Percentiles rank a stretch among this genome's conserved stretches.
Evolutionary conservation across 1,140 invertebrate species (phyloP).

Genomic region (Formica selysi): DNA sequence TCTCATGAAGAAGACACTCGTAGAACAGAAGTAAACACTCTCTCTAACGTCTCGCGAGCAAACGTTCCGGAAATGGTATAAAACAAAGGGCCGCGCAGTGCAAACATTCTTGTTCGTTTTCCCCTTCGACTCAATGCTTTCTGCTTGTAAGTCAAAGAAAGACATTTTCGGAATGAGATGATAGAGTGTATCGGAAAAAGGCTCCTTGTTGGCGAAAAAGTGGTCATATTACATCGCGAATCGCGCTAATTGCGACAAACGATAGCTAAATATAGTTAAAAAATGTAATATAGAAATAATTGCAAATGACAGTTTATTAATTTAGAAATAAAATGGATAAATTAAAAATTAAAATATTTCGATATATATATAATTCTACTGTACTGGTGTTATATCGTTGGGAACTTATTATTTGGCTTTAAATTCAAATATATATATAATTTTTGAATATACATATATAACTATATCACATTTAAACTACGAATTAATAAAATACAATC

Average conservation of each 20-base stretch:
- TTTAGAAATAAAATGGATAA: neutral
- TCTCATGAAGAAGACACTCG: constrained; percentile 39
- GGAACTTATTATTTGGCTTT: neutral
- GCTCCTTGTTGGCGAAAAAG: neutral
- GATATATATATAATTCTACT: neutral
- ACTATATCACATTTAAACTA: neutral
- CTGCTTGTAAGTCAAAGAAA: constrained; percentile 18
- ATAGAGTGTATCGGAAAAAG: constrained; percentile 11
- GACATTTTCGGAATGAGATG: neutral
- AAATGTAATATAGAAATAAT: neutral
- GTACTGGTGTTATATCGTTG: neutral
- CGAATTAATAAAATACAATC: constrained; percentile 13
- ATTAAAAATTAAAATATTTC: neutral
- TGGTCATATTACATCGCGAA: constrained; percentile 11
- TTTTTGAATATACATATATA: neutral
- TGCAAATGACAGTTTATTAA: neutral
- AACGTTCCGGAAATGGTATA: constrained; percentile 46
- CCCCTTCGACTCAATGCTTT: constrained; percentile 25
- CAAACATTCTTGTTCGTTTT: constrained; percentile 50
- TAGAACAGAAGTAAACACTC: constrained; percentile 49
- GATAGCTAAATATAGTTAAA: neutral
- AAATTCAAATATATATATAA: constrained; percentile 18
- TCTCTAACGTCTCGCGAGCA: constrained; percentile 43
- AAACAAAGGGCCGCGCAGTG: constrained; percentile 46
- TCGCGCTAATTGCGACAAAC: neutral